Conservation (phyloP, 1,140 invertebrate species). For the Apis dorsata region DNA sequence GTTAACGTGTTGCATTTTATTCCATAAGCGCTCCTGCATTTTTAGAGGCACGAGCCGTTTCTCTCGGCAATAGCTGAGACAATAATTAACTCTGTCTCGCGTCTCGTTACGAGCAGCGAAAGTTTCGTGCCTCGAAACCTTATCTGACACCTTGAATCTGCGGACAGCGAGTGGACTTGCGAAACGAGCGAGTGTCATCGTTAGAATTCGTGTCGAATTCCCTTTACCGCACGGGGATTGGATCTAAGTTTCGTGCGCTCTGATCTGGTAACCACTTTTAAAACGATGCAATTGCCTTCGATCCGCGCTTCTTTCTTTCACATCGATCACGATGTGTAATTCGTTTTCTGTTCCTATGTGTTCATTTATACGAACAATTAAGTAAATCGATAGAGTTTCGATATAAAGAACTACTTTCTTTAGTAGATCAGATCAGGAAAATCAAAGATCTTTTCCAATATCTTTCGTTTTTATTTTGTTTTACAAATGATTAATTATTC, state of each 20-base stretch:
- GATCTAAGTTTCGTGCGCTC: slow-evolving; percentile 18
- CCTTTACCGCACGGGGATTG: not conserved
- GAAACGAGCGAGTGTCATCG: slow-evolving; percentile 46
- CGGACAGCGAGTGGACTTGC: slow-evolving; percentile 16
- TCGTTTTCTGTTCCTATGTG: too few relatives aligned
- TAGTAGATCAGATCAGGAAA: too few relatives aligned
- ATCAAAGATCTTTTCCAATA: too few relatives aligned
- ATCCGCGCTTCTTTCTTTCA: slow-evolving; percentile 8
- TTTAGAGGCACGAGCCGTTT: not conserved
- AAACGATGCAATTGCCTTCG: not conserved
- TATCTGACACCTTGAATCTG: slow-evolving; percentile 40
- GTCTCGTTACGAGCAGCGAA: slow-evolving; percentile 43
- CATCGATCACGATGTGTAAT: not conserved
- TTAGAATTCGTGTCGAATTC: slow-evolving; percentile 34
- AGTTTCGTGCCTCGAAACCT: slow-evolving; percentile 27
- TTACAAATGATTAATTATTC: too few relatives aligned
- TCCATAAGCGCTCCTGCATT: not conserved
- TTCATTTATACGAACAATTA: not conserved
- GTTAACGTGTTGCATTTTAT: slow-evolving; percentile 16
- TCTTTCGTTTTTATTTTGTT: too few relatives aligned
- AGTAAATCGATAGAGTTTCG: not conserved
- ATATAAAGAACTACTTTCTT: too few relatives aligned
- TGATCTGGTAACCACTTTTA: slow-evolving; percentile 33
- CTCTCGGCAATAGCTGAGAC: slow-evolving; percentile 25
- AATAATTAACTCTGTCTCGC: slow-evolving; percentile 42